These are phyloP conservation scores for Lordiphosa collinella DNA, from an alignment of 1,140 invertebrate genomes.

Conservation along the genomic window DNA sequence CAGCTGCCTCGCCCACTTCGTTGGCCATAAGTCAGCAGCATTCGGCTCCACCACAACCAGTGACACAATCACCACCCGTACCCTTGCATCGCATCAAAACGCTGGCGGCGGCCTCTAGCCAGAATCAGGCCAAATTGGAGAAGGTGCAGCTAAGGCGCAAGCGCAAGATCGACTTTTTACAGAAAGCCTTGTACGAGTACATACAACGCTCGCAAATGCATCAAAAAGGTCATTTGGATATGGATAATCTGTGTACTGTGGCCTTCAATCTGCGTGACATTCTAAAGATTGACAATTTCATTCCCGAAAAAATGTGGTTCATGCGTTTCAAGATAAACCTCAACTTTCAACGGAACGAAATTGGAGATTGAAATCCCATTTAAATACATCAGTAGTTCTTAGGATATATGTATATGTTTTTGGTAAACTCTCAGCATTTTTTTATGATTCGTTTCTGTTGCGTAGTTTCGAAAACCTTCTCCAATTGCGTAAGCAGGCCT, in stretches of 20 bases:
- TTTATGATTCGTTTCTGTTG: not conserved
- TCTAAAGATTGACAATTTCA: slow-evolving; percentile 68
- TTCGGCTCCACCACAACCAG: not conserved
- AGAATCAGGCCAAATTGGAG: slow-evolving; percentile 55
- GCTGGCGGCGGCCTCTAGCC: slow-evolving; percentile 27
- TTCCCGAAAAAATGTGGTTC: slow-evolving; percentile 65
- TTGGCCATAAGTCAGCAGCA: not conserved
- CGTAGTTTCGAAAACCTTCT: slow-evolving; percentile 56
- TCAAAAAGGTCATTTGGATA: slow-evolving; percentile 41
- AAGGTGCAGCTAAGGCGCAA: slow-evolving; percentile 48
- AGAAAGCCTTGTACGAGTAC: slow-evolving; percentile 64
- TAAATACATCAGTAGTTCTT: no score
- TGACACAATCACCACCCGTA: not conserved
- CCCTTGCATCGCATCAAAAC: slow-evolving; percentile 57
- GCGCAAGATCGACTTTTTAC: slow-evolving; percentile 61
- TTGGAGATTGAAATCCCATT: no score
- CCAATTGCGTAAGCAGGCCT: slow-evolving; percentile 66
- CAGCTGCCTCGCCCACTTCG: not conserved
- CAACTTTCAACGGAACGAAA: no score
- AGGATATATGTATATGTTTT: no score
- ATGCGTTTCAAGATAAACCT: slow-evolving; percentile 59
- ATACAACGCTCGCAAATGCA: slow-evolving; percentile 57
- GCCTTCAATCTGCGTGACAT: slow-evolving; percentile 61
- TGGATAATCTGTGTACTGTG: slow-evolving; percentile 49
- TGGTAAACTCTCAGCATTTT: not conserved